Conservation (phyloP, 2,888 invertebrate species). For the Leptinotarsa peninsularis region DNA sequence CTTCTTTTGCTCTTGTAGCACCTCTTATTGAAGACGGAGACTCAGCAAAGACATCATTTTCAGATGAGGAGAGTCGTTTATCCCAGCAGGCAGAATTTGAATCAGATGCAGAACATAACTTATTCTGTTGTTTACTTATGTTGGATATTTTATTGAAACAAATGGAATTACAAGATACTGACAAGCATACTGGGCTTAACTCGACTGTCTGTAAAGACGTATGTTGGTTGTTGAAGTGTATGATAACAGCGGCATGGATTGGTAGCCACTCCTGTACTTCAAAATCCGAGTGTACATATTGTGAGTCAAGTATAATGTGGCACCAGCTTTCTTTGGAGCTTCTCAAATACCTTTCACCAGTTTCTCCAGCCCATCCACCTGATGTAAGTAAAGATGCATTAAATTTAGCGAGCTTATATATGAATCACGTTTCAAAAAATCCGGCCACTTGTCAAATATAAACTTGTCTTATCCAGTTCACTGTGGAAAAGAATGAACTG, state of each 20-base stretch:
- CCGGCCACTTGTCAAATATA: no score
- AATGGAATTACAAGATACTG: slow-evolving; percentile 89
- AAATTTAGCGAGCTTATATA: no score
- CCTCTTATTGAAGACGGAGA: slow-evolving; percentile 76
- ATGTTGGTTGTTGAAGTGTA: slow-evolving; percentile 78
- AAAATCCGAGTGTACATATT: slow-evolving; percentile 86
- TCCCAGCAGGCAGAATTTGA: slow-evolving; percentile 77
- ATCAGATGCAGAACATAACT: slow-evolving; percentile 79
- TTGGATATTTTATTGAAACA: slow-evolving; percentile 95
- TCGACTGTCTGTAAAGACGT: slow-evolving; percentile 81
- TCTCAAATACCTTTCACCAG: slow-evolving; percentile 83
- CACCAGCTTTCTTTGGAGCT: slow-evolving; percentile 89
- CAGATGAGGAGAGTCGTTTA: slow-evolving; percentile 75
- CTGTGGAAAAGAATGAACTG: neutral
- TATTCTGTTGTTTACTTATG: slow-evolving; percentile 97
- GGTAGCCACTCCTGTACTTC: slow-evolving; percentile 73
- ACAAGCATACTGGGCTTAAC: slow-evolving; percentile 82
- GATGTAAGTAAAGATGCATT: slow-evolving; percentile 71
- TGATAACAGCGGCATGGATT: slow-evolving; percentile 81
- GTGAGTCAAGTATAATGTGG: slow-evolving; percentile 94
- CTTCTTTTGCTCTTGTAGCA: slow-evolving; percentile 60
- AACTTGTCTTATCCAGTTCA: no score
- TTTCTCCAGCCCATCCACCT: slow-evolving; percentile 78
- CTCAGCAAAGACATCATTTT: slow-evolving; percentile 76
- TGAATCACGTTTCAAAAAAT: no score